Base-by-base conservation (phyloP, 2,797 vertebrate genomes). In the Betta splendens region DNA sequence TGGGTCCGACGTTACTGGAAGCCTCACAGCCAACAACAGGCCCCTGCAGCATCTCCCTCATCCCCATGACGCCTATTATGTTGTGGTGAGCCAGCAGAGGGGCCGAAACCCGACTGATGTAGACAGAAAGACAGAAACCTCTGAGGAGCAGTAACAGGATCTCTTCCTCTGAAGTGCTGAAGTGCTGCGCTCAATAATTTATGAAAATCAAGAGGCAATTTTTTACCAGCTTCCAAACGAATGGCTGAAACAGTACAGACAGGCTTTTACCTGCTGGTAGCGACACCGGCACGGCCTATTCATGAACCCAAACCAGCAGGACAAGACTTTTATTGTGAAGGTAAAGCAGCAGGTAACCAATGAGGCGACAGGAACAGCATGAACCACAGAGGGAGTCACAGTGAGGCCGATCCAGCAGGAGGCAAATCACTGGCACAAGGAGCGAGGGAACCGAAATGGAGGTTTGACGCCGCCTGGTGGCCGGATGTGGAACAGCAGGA, bases 21-120 rank as follows among this genome's bases (percentile, higher is more conserved):
- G n/a, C n/a, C n/a, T n/a, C n/a, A n/a, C n/a, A n/a, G 33, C 49
- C 70, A 60, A 63, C 71, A 68, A 55, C 31, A 31, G 40, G 59
- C 62, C 32, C 54, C 51, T 50, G 11, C 3, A 40, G n/a, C n/a
- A n/a, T n/a, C n/a, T 61, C 36, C 50, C 12, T 67, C 35, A 31
- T 50, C 15, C 0, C 9, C 28, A 3, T 36, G 26, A 49, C 25
- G 60, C 38, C 33, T 23, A 40, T 49, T 56, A 22, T 21, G 50
- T 57, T 62, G 64, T 17, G 12, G 38, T 43, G 65, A 73, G 58
- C 66, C 50, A 49, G 45, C 31, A 12, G 20, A 36, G 15, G 12
- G 23, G 33, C 15, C 35, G 21, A 33, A 33, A 32, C 28, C 36
- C 12, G 3, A 13, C n/a, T n/a, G n/a, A n/a, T n/a, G n/a, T n/a